These are phyloP conservation scores for Thoracochromis brauschi DNA, from an alignment of 2,113 vertebrate species.

Conservation along the genomic window DNA sequence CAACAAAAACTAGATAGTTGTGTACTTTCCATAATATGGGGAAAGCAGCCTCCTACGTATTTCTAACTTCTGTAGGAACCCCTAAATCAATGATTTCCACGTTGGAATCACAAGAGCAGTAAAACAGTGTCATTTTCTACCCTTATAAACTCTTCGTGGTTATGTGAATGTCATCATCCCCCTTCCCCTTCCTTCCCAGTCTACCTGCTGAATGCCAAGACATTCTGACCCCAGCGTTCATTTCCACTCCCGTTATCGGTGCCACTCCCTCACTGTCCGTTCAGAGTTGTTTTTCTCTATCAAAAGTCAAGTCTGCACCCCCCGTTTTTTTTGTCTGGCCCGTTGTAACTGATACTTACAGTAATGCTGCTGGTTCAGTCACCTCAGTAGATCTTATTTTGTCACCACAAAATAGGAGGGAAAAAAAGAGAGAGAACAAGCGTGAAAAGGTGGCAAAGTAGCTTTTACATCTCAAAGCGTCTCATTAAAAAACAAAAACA, in stretches of 20 bases:
- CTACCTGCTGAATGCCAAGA: background rate
- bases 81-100: background rate
- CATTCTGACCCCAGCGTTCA: background rate
- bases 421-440: background rate
- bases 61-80: background rate
- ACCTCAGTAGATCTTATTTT: conserved; percentile 12
- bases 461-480: conserved; percentile 2
- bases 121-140: background rate
- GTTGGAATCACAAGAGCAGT: background rate
- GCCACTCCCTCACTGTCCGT: background rate
- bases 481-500: background rate
- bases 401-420: background rate
- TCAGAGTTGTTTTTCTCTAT: background rate
- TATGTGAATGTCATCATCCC: background rate
- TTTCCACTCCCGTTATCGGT: background rate
- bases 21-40: background rate
- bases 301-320: background rate
- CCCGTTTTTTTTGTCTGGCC: background rate
- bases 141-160: background rate
- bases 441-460: background rate
- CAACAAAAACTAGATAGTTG: background rate
- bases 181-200: background rate
- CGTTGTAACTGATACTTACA: conserved; percentile 41
- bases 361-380: conserved; percentile 44
- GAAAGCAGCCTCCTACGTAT: background rate